Conservation (phyloP, 2,888 invertebrate species). For the Chalcis sispes region DNA sequence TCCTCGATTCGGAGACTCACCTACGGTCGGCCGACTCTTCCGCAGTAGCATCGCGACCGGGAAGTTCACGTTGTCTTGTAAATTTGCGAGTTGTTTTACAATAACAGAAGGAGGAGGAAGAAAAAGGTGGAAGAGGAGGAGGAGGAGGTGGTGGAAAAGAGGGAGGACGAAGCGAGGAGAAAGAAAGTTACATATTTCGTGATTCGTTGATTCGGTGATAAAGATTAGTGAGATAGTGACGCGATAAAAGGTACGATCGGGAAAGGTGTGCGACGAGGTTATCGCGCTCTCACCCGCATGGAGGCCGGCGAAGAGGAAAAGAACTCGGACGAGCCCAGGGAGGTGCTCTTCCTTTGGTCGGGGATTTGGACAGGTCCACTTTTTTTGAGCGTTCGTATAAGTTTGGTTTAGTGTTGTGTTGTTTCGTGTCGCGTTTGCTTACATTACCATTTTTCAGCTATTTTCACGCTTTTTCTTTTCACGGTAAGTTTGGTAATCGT, state of each 20-base stretch:
- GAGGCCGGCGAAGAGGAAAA: constrained; percentile 34
- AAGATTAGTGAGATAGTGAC: neutral
- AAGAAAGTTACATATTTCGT: neutral
- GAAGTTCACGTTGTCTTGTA: too few relatives aligned
- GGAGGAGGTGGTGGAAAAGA: too few relatives aligned
- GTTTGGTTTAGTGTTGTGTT: constrained; percentile 31
- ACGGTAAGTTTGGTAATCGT: too few relatives aligned
- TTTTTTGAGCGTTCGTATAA: constrained; percentile 45
- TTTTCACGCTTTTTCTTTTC: too few relatives aligned
- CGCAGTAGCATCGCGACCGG: constrained; percentile 24
- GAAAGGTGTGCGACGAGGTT: neutral
- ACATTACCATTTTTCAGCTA: too few relatives aligned
- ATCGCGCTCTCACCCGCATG: constrained; percentile 13
- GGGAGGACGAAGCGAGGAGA: too few relatives aligned
- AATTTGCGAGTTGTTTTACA: too few relatives aligned
- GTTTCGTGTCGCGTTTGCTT: too few relatives aligned
- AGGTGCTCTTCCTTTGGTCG: constrained; percentile 57
- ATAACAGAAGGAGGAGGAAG: too few relatives aligned
- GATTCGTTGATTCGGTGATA: neutral
- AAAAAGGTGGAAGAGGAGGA: too few relatives aligned
- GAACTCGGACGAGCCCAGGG: constrained; percentile 40
- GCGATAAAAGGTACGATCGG: too few relatives aligned
- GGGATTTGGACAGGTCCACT: constrained; percentile 58
- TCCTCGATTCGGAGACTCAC: neutral
- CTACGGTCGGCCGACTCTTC: constrained; percentile 13